Evolutionary conservation across 2,888 invertebrate genomes (phyloP), one percentile per base, ranked within the genome.

Genomic region (Phengaris arion): DNA sequence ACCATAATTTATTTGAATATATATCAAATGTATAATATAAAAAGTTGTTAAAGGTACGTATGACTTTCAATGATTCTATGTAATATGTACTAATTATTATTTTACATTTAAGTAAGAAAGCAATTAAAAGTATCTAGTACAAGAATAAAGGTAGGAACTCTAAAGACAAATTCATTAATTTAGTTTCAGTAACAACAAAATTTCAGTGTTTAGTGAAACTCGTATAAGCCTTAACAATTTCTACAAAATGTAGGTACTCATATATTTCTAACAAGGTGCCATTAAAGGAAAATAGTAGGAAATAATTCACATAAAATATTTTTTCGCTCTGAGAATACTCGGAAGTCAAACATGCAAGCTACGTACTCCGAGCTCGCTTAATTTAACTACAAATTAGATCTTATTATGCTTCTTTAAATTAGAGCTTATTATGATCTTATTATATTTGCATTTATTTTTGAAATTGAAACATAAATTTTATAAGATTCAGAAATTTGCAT

Each of bases 241-340:
- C 64, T 45, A 64, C 35, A 64, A 64, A 64, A 35, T 12, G 6
- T 35, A 35, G 35, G 35, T 15, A 64, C 13, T 2, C 64, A 13
- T 64, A 45, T 64, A 64, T 64, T 64, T 64, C 6, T 64, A 64
- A 64, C 22, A 64, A 64, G 64, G 64, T 2, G 12, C 35, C 13
- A 64, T 64, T 64, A n/a, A n/a, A n/a, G n/a, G n/a, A n/a, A 64
- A 64, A 35, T 64, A 64, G 45, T 64, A 35, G 64, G 13, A 64
- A 64, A 64, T 64, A 64, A 64, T 64, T 64, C 35, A 45, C 64
- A 64, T 64, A 45, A 64, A 64, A 64, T 64, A 64, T 22, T 64
- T 64, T 64, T 64, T 64, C 35, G 64, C 64, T 45, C 35, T 45
- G 12, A 64, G 64, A 64, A 64, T 64, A 45, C 64, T 64, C 64